Evolutionary conservation across 2,888 invertebrate genomes (phyloP).

Genomic region (Brachycybe producta): DNA sequence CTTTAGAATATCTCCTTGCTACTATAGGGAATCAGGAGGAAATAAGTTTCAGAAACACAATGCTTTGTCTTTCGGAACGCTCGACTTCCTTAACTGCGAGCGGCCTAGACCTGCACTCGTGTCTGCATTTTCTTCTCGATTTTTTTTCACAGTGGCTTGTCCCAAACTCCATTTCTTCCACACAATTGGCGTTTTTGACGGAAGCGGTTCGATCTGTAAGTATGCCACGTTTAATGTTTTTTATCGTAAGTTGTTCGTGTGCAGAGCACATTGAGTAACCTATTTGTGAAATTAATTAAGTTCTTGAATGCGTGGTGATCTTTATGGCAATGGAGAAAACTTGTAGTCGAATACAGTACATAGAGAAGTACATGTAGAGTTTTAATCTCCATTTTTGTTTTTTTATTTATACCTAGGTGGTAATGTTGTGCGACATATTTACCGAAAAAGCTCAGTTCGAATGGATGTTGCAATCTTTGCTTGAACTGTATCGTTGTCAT

Average conservation of each 20-base stretch:
- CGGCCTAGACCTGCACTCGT: conserved; percentile 79
- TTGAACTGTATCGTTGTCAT: conserved; percentile 50
- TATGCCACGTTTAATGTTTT: conserved; percentile 16
- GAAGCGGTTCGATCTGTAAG: conserved; percentile 39
- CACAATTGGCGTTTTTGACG: conserved; percentile 34
- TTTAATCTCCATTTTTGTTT: too few relatives aligned
- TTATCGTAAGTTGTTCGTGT: too few relatives aligned
- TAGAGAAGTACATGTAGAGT: too few relatives aligned
- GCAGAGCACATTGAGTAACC: too few relatives aligned
- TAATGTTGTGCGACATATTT: conserved; percentile 58
- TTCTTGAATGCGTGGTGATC: too few relatives aligned
- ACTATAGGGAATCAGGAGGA: conserved; percentile 29
- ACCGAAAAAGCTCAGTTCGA: conserved; percentile 57
- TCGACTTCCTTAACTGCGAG: conserved; percentile 36
- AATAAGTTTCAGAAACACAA: too few relatives aligned
- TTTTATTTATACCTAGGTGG: conserved; percentile 41
- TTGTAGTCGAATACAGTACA: too few relatives aligned
- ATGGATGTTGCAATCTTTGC: conserved; percentile 60
- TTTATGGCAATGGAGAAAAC: too few relatives aligned
- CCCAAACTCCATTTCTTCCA: conserved; percentile 24
- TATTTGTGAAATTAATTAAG: too few relatives aligned
- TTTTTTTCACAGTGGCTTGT: conserved; percentile 66
- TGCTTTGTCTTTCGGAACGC: conserved; percentile 22
- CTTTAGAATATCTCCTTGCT: conserved; percentile 47
- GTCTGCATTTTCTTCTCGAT: conserved; percentile 80